These are phyloP conservation scores for Orthosia gothica DNA, from an alignment of 2,888 invertebrate genomes.

Conservation along the genomic window DNA sequence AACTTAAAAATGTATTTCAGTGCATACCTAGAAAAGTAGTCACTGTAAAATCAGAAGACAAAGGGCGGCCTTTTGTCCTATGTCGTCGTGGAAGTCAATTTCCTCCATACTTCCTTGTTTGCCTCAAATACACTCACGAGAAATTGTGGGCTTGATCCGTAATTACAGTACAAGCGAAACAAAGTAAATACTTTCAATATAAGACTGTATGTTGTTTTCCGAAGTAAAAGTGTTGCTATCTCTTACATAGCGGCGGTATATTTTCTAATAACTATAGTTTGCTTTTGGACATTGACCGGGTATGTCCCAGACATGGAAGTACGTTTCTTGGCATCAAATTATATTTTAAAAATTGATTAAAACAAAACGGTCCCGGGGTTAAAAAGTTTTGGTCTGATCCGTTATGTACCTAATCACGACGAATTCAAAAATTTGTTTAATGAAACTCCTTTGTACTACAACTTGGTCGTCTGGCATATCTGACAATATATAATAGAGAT, in stretches of 20 bases:
- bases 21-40: background rate
- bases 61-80: background rate
- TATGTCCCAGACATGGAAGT: too few species aligned
- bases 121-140: slow-evolving; percentile 20
- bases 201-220: background rate
- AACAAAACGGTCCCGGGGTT: too few species aligned
- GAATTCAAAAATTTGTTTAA: too few species aligned
- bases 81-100: slow-evolving; percentile 30
- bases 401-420: too few species aligned
- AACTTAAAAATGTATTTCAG: too few species aligned
- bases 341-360: too few species aligned
- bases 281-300: too few species aligned
- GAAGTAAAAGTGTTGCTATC: background rate
- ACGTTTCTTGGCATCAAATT: too few species aligned
- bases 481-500: background rate
- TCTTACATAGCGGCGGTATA: too few species aligned
- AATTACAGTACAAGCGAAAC: slow-evolving; percentile 35
- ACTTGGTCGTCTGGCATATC: background rate
- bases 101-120: slow-evolving; percentile 37
- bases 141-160: slow-evolving; percentile 20
- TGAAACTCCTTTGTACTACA: too few species aligned
- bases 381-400: too few species aligned
- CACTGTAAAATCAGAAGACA: slow-evolving; percentile 5
- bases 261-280: too few species aligned
- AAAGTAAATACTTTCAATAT: slow-evolving; percentile 15